Base-by-base conservation (phyloP, 2,797 vertebrate genomes). In the Cuniculus paca region DNA sequence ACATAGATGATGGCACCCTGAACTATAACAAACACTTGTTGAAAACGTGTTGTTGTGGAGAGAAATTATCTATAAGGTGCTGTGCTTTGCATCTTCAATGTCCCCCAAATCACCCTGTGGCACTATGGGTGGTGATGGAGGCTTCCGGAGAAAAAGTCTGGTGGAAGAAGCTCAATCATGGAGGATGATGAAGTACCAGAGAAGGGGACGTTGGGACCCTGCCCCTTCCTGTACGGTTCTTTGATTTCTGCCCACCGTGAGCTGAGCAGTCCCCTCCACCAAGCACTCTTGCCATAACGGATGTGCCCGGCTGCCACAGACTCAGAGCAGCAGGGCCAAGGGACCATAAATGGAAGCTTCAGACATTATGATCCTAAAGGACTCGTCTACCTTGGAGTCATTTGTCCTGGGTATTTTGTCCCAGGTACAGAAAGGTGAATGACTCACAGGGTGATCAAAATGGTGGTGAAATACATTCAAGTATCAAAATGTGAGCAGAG, bases 261-360 rank as follows among this genome's bases (percentile, higher is more conserved):
- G 28, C 28, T 1, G 45, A 19, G 28, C 74, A 5, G 28, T 20
- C 24, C 10, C 58, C 39, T 45, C 28, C 39, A 39, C 58, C 42
- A 22, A 9, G 0, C 3, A 2, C 16, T 17, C 9, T 10, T 11
- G 5, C 56, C 56, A 45, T 11, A 17, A 45, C 2, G 24, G 22
- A 10, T 81, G 36, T 6, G 36, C 54, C 24, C 0, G 22, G 70
- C 70, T 11, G 26, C 24, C 22, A 42, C 14, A 56, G 77, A 20
- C 77, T 45, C 34, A 36, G 36, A 79, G 34, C 34, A 36, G 6
- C 20, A 61, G 36, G n/a, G 56, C 36, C 72, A 34, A 17, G 45
- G 50, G 45, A 34, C 28, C 31, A 19, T 50, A 24, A 2, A 10
- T 4, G 2, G 45, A 77, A 50, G 17, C 28, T 48, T 48, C 31